Evolutionary conservation across 2,797 vertebrate genomes (phyloP).

Genomic region (Phataginus tetradactyla): DNA sequence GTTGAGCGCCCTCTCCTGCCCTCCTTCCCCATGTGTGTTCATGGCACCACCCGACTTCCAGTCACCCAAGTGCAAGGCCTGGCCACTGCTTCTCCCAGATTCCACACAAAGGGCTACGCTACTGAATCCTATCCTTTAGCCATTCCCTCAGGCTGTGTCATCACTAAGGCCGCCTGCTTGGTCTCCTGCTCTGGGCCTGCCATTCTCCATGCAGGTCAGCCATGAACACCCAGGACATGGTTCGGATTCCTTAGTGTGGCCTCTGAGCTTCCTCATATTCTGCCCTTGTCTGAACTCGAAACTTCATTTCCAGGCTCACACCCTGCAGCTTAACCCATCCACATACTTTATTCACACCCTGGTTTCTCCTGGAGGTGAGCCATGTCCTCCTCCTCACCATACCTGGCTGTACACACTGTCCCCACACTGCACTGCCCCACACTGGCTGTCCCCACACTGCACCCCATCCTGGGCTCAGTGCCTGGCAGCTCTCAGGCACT

Average conservation of each 20-base stretch:
- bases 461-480: not conserved
- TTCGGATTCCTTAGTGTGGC: not conserved
- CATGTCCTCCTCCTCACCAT: no score
- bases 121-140: not conserved
- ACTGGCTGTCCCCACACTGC: not conserved
- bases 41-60: not conserved
- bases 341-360: not conserved
- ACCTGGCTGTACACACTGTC: not conserved
- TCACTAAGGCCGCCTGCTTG: rapidly evolving
- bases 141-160: not conserved
- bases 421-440: no score
- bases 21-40: not conserved
- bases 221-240: not conserved
- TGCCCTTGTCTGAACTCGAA: not conserved
- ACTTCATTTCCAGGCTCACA: not conserved
- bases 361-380: not conserved
- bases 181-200: not conserved
- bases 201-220: not conserved
- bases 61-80: not conserved
- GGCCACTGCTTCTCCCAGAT: not conserved
- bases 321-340: not conserved
- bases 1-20: rapidly evolving
- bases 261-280: not conserved
- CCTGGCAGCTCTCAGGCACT: not conserved
- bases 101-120: not conserved